Conservation (phyloP, 92 coral and sea anemone species). For the Metridium senile region DNA sequence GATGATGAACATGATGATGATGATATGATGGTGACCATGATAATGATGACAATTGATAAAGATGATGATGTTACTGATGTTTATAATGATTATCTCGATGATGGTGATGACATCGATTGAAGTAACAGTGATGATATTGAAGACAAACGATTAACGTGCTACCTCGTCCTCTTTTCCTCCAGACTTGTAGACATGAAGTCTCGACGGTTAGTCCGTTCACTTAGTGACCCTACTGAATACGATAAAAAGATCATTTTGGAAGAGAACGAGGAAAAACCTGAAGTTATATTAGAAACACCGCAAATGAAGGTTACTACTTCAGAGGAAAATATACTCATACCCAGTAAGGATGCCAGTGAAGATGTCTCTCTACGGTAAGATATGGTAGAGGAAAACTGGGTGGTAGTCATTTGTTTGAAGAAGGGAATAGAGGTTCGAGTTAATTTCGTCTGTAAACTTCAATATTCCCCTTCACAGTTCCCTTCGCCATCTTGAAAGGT, state of each 20-base stretch:
- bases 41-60: no score
- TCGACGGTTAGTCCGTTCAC: conserved; percentile 50
- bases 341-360: conserved; percentile 32
- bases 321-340: conserved; percentile 27
- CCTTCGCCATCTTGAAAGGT: no score
- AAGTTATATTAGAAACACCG: conserved; percentile 26
- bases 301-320: conserved; percentile 25
- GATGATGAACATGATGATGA: neutral
- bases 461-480: no score
- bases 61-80: no score
- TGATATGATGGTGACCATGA: no score
- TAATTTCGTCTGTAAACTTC: no score
- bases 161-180: neutral
- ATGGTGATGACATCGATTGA: neutral
- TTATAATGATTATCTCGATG: neutral
- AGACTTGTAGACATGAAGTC: conserved; percentile 42
- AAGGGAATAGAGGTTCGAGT: no score
- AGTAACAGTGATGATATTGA: no score
- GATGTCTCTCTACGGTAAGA: conserved; percentile 39
- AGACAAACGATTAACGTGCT: neutral
- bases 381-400: conserved; percentile 23
- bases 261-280: conserved; percentile 22
- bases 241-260: conserved; percentile 45
- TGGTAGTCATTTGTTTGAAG: neutral
- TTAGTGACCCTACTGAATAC: conserved; percentile 58